Conservation (phyloP, 2,113 vertebrate genomes). For the Procavia capensis region DNA sequence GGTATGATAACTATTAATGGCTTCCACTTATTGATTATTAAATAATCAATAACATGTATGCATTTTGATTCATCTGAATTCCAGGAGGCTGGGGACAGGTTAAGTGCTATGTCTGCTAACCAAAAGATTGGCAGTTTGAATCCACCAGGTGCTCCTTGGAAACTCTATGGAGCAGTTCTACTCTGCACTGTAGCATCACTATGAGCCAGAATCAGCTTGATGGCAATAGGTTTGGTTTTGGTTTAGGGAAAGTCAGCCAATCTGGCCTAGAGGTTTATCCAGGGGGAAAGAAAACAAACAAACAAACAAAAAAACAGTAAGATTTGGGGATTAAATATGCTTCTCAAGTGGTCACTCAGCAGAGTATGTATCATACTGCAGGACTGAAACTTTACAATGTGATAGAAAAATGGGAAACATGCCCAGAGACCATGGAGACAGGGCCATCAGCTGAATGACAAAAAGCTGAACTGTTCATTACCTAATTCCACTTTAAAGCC, state of each 20-base stretch:
- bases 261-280: background rate
- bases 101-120: too few species aligned
- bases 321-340: background rate
- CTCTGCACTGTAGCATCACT: too few species aligned
- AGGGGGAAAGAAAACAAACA: too few species aligned
- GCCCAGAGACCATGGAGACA: background rate
- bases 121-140: too few species aligned
- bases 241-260: accelerated
- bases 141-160: too few species aligned
- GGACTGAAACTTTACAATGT: background rate
- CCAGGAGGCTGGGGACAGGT: background rate
- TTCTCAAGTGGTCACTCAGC: background rate
- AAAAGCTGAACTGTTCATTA: background rate
- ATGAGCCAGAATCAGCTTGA: too few species aligned
- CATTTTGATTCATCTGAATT: background rate
- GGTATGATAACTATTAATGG: background rate
- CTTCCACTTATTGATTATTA: background rate
- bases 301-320: background rate
- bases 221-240: too few species aligned
- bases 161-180: too few species aligned
- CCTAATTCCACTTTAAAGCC: background rate
- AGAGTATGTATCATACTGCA: background rate
- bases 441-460: background rate
- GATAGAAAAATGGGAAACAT: background rate
- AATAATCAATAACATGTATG: background rate